Base-by-base conservation (phyloP, 2,888 invertebrate species). In the Isoperla grammatica region DNA sequence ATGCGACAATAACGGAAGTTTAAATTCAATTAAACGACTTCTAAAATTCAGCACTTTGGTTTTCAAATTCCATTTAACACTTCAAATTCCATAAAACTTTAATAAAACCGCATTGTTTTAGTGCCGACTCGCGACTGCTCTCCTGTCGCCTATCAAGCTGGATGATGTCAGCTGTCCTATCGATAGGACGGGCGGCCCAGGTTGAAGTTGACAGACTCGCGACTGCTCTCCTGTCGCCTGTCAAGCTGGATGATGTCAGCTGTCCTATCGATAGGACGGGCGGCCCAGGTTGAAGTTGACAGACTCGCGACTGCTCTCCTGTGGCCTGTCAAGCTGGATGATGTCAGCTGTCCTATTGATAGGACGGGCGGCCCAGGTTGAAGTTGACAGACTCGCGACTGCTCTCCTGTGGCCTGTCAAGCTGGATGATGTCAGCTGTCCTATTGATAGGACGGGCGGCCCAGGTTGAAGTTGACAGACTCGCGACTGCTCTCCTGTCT, bases 271-370 rank as follows among this genome's bases (percentile, higher is more conserved):
- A 49, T 57, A 62, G 22, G 60, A 54, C 5, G 60, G 29, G 12
- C 57, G 45, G 13, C 56, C 50, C n/a, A 59, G n/a, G 46, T 56
- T 56, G 40, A 56, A 59, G 59, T 59, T 59, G 22, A 60, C 55
- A 3, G 60, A 56, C 45, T 60, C 60, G 11, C 56, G 15, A 13
- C 56, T 48, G 43, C 49, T 54, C 15, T 55, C 56, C 17, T 61
- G 61, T 12, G 59, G 56, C n/a, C 61, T 20, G 49, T 62, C 62
- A 12, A 62, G 49, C 42, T 60, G 62, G 55, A 60, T 60, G 23
- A 60, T 55, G 49, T 62, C 62, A n/a, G n/a, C n/a, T n/a, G n/a
- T n/a, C 13, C 61, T 62, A 62, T 62, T 60, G 62, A 49, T 57
- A 62, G 22, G 60, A 54, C 5, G 60, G 29, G 12, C 57, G 45